A percentile compares a stretch with the other conserved stretches of the same genome.
These are phyloP conservation scores for Cygnus buccinator DNA, from an alignment of 2,113 vertebrate genomes.

Conservation along the genomic window DNA sequence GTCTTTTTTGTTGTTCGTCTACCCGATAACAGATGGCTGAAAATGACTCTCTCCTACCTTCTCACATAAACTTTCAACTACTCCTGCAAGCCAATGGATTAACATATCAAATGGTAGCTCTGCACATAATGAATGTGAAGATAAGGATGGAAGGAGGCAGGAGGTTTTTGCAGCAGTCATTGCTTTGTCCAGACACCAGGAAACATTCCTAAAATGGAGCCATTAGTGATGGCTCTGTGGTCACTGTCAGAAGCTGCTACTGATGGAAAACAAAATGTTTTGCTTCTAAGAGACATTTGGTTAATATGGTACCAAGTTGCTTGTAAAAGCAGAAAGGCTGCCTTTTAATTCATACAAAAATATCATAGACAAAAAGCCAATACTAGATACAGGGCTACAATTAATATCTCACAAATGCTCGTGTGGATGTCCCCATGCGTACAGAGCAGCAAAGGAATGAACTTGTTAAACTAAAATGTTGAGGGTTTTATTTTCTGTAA, in stretches of 20 bases:
- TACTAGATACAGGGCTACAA: background rate
- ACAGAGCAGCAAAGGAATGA: background rate
- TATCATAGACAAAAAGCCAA: background rate
- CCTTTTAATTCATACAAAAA: constrained; percentile 15
- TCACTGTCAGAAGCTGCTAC: background rate
- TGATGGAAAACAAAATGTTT: background rate
- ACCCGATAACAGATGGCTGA: background rate
- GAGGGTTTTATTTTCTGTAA: background rate
- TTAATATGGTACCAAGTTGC: background rate
- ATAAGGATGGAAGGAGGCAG: background rate
- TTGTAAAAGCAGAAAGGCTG: background rate
- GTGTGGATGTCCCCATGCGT: background rate
- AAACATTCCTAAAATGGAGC: background rate
- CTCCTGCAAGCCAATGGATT: rapidly evolving
- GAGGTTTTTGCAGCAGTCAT: background rate
- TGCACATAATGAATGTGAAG: background rate
- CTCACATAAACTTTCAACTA: background rate
- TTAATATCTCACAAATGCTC: background rate
- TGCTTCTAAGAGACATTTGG: background rate
- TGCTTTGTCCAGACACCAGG: background rate
- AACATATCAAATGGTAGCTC: background rate
- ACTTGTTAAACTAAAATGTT: background rate
- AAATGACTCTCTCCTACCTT: background rate
- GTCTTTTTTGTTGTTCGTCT: background rate
- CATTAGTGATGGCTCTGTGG: background rate